Percentiles rank a stretch among this genome's conserved stretches.
phyloP scores from a whole-genome alignment of 2,797 vertebrate genomes.

The Vespertilio murinus region DNA sequence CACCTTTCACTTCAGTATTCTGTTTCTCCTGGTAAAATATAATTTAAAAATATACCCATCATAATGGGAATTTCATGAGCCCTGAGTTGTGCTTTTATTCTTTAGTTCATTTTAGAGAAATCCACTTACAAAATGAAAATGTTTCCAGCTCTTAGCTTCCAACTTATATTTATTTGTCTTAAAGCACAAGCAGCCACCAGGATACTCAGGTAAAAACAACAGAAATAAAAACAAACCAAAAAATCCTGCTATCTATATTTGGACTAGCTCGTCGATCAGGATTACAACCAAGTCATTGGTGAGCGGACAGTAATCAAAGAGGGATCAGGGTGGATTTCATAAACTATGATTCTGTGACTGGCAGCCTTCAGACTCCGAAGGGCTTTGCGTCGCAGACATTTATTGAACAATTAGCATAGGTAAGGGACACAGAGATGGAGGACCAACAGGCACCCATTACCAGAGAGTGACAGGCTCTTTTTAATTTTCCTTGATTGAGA shows the following conservation, averaged over 20 bases:
- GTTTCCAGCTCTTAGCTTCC: not conserved
- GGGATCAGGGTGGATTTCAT: not conserved
- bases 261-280: not conserved
- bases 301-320: not conserved
- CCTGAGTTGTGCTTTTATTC: not conserved
- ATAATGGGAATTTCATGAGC: not conserved
- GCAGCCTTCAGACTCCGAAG: not conserved
- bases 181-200: not conserved
- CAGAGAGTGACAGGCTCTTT: not conserved
- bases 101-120: not conserved
- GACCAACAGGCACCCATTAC: not conserved
- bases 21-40: slow-evolving; percentile 28
- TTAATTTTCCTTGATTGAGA: not conserved
- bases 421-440: not conserved
- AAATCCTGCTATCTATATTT: not conserved
- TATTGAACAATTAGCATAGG: not conserved
- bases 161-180: not conserved
- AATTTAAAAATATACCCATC: not conserved
- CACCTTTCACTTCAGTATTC: not conserved
- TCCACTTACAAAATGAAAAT: not conserved
- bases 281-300: not conserved
- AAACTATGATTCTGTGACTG: not conserved
- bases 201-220: not conserved
- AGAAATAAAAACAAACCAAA: not conserved
- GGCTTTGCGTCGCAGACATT: not conserved